Base-by-base conservation (phyloP, 2,888 invertebrate genomes). In the Orthosia gracilis region DNA sequence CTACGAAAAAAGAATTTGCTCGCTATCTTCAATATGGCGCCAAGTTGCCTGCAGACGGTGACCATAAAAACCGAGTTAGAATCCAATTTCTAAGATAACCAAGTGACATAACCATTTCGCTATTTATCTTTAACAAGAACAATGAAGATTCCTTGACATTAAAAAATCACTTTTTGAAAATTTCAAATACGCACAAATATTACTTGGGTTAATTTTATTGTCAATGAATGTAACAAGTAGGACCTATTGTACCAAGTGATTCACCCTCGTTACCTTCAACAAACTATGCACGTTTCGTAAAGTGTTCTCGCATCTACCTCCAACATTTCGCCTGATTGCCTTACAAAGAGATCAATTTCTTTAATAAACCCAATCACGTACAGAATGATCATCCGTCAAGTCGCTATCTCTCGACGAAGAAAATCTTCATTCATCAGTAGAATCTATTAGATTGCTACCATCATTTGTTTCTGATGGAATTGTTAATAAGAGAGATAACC, bases 371-470 rank as follows among this genome's bases (percentile, higher is more conserved):
- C 23, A 50, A 45, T 23, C n/a, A 26, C 21, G 26, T n/a, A 70
- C 67, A 62, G 4, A 59, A 69, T 40, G 57, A 52, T 62, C 57
- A 78, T 72, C 40, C 23, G 26, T 78, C 78, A 72, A 54, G 50
- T 17, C 17, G 45, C 50, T 76, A 78, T 65, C 58, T 68, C 13
- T 68, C 13, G 31, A 23, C 17, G 23, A 15, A 47, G 26, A 52
- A 26, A 59, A 68, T 54, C 45, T 65, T 47, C 23, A 54, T 63
- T 54, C 17, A 55, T 68, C 21, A 55, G 17, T 13, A 18, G 47
- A 68, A 55, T 54, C 4, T 18, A 50, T 52, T n/a, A 54, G 45
- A 9, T 18, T 26, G 7, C 12, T 23, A 45, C 4, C 17, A n/a
- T 26, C 15, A 15, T n/a, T 23, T 13, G 17, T 65, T 45, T 54